Percentiles rank a stretch among this genome's conserved stretches.
phyloP scores from a whole-genome alignment of 2,797 vertebrate species.

The Trachurus trachurus region DNA sequence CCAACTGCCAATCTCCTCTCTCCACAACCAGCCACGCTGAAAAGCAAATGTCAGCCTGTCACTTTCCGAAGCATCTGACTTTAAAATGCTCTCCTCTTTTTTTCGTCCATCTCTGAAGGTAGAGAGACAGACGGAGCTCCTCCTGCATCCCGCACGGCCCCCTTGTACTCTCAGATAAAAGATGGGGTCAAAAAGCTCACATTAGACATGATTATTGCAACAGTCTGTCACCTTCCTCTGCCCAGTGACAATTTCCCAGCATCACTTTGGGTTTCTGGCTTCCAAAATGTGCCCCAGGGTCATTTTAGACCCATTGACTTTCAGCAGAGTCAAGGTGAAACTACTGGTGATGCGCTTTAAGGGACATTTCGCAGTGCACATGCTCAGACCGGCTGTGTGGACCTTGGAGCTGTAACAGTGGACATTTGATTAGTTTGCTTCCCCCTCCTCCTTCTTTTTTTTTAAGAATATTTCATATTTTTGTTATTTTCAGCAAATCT shows the following conservation, averaged over 20 bases:
- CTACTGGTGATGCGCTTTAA: conserved; percentile 53
- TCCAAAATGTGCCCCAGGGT: conserved; percentile 52
- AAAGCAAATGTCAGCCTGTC: conserved; percentile 85
- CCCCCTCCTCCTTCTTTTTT: too few relatives aligned
- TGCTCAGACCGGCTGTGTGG: conserved; percentile 20
- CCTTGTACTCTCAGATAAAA: conserved; percentile 65
- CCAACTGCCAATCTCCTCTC: conserved; percentile 80
- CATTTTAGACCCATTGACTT: conserved; percentile 59
- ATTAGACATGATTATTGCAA: conserved; percentile 74
- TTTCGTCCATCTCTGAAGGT: conserved; percentile 50
- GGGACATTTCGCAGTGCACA: conserved; percentile 47
- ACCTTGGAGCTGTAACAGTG: not conserved
- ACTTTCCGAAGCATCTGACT: conserved; percentile 78
- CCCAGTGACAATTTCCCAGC: conserved; percentile 46
- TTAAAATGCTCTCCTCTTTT: conserved; percentile 72
- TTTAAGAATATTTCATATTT: not conserved
- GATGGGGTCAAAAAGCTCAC: conserved; percentile 66
- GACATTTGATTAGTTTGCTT: not conserved
- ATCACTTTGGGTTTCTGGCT: conserved; percentile 47
- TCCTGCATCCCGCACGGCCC: conserved; percentile 34
- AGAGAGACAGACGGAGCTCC: conserved; percentile 30
- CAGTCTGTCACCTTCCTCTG: conserved; percentile 49
- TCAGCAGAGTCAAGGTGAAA: conserved; percentile 66
- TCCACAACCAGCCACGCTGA: conserved; percentile 76
- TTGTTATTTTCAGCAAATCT: not conserved